Base-by-base conservation (phyloP, 2,797 vertebrate species). In the Catamblyrhynchus diadema region DNA sequence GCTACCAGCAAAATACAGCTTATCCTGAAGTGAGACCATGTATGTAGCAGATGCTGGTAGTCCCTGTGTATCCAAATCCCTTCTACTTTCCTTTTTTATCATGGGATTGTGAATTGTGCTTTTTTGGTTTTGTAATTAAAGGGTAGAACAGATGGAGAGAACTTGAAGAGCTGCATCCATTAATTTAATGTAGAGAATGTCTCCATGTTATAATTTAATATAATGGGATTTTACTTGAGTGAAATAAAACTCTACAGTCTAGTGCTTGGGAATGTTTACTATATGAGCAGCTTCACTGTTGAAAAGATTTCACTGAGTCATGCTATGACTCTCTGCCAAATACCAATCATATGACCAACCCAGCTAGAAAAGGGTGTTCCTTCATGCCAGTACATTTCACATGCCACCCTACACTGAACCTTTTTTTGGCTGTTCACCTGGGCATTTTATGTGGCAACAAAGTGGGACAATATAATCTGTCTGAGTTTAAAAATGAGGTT, bases 231-330 rank as follows among this genome's bases (percentile, higher is more conserved):
- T 86, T 92, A 53, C 84, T 95, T 77, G 45, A 78, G 91, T 83
- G 90, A 92, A 92, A 57, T 77, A 71, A 80, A 94, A 79, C 86
- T 80, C 37, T 50, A 22, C 53, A 66, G 87, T 48, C 66, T 72
- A 73, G 78, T 83, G 70, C 79, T 96, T 93, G 80, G 88, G 83
- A 94, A 90, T 81, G 81, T 93, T 95, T 96, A 89, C 93, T 94
- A 81, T 44, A 60, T 32, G 54, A 90, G 74, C 56, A 78, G 82
- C 71, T 94, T 85, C 61, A 81, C 80, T 94, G 88, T 82, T 71
- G 88, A 86, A 86, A 84, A 80, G 88, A 96, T 79, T 91, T 92
- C 65, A 90, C 59, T 94, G 88, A 93, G 81, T 92, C 93, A 96
- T 41, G 57, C 78, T 66, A 4, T 90, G 94, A 85, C 47, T 81